Evolutionary conservation across 1,140 invertebrate species (phyloP), one percentile per base, ranked within the genome.

Genomic region (Leptopilina clavipes): DNA sequence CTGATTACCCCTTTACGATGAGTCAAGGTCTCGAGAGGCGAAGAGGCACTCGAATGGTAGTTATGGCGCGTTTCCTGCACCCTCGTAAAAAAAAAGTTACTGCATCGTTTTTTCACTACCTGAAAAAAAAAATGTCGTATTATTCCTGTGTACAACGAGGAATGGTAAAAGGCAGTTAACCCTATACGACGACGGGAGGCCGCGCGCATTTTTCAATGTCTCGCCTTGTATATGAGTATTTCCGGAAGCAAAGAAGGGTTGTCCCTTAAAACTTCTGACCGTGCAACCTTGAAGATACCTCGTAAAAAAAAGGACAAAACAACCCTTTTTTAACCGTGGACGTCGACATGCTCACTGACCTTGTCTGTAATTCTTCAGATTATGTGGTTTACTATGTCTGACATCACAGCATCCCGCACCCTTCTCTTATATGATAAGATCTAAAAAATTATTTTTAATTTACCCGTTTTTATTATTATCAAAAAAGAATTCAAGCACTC

Each of bases 1-100:
- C 85, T 88, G 88, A 89, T 91, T 90, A 91, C 89, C 90, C 90
- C 89, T 91, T 91, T 90, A 89, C 81, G 84, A 86, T 79, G 22
- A 80, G 75, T 81, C 86, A 89, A 90, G 88, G 87, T 82, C 84
- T 78, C 84, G 44, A 71, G 44, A 71, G 76, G 70, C 72, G 75
- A 79, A 81, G 73, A 76, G 72, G 77, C 76, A 74, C 78, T 81
- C 56, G 19, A 48, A 65, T 65, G 59, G 19, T 31, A 65, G 59
- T 65, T 65, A 65, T 65, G 59, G 59, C 59, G 77, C 70, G 25
- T 71, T 54, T 17, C 48, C 73, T 77, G 70, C 81, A 71, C 76
- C 79, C 79, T 83, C 84, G 75, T 86, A 86, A 89, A 87, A 88
- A 86, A 89, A 87, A 88, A 85, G 82, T 79, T 72, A 78, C 80